A percentile compares a stretch with the other conserved stretches of the same genome.
Conservation (phyloP, 2,888 invertebrate genomes). For the Adela reaumurella region DNA sequence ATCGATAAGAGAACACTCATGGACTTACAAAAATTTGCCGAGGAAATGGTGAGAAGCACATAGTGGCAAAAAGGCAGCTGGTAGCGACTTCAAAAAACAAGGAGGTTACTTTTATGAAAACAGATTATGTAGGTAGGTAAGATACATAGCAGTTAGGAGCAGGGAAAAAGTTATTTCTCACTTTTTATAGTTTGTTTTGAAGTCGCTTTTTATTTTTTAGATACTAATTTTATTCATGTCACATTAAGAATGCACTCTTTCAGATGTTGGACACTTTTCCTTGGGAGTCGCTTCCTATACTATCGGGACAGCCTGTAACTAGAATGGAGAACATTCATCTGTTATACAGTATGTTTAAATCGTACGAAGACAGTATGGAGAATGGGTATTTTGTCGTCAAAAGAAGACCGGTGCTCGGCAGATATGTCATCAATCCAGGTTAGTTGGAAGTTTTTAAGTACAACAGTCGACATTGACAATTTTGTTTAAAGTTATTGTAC, state of each 20-base stretch:
- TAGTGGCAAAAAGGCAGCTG: too few relatives aligned
- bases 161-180: too few relatives aligned
- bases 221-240: too few relatives aligned
- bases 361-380: constrained; percentile 53
- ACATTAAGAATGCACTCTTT: constrained; percentile 14
- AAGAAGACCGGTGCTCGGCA: constrained; percentile 30
- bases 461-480: not conserved
- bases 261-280: constrained; percentile 73
- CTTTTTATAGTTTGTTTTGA: too few relatives aligned
- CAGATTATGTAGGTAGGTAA: too few relatives aligned
- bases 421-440: constrained; percentile 71
- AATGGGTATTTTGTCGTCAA: constrained; percentile 54
- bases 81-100: not conserved
- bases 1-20: too few relatives aligned
- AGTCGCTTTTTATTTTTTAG: too few relatives aligned
- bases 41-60: too few relatives aligned
- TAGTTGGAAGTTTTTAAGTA: constrained; percentile 8
- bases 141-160: too few relatives aligned
- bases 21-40: too few relatives aligned
- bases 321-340: constrained; percentile 73
- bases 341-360: constrained; percentile 58
- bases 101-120: too few relatives aligned
- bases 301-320: constrained; percentile 65
- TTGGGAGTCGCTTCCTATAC: constrained; percentile 70
- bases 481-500: too few relatives aligned